Evolutionary conservation across 2,888 invertebrate species (phyloP), one percentile per base, ranked within the genome.

Genomic region (Cerastis rubricosa): DNA sequence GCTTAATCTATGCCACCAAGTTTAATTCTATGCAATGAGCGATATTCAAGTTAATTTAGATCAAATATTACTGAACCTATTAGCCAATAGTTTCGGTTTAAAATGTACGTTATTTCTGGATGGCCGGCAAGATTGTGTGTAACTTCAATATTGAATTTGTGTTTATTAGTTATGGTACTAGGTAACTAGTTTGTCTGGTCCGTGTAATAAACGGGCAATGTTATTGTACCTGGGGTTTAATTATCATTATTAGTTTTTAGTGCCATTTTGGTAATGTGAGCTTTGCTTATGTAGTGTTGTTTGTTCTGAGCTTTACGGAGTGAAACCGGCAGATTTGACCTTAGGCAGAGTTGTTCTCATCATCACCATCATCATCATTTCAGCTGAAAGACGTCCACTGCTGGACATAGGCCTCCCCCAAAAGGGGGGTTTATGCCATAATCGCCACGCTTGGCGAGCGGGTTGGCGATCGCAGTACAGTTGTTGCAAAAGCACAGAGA

Each of bases 41-140:
- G 51, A 86, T 78, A 78, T 67, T 83, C 66, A 84, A 89, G 87
- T 88, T 84, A 86, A 85, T 87, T 85, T 81, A 84, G 82, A 87
- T 83, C 81, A 83, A 88, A 90, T 88, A 84, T 81, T 81, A 74
- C 78, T 78, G 83, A 87, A 87, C 81, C 82, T 84, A 88, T 88
- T 88, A 84, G 74, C 63, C 78, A 70, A 76, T 81, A 80, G 67
- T 74, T 88, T 87, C 14, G 54, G 69, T 69, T 76, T 69, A 59
- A 80, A 86, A 80, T 65, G 40, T 64, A 78, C 43, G 7, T 63
- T 74, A 66, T 72, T 79, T 64, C 63, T 70, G 65, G 47, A 49
- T 2, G 61, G 54, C 43, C 54, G 35, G 47, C 0, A 49, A 63
- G 65, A 66, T 74, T 69, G 43, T 83, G 63, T 85, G 1, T 54